These are phyloP conservation scores for Thalassophryne amazonica DNA, from an alignment of 2,797 vertebrate genomes.

Conservation along the genomic window DNA sequence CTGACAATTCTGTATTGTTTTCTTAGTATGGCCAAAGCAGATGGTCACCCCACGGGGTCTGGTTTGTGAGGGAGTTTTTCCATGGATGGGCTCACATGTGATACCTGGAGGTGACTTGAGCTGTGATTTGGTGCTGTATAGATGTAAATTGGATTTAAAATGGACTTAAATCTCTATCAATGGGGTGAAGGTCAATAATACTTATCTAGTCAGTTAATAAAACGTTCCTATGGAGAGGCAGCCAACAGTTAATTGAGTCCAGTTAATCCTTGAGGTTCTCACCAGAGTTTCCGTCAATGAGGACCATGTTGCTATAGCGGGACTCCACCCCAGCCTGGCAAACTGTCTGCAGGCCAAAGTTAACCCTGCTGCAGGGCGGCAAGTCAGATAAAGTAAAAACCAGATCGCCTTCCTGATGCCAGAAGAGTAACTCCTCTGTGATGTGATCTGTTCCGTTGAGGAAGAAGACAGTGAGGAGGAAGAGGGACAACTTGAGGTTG, in stretches of 20 bases:
- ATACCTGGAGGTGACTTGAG: too few relatives aligned
- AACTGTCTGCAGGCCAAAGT: slow-evolving; percentile 63
- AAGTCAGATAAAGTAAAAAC: slow-evolving; percentile 42
- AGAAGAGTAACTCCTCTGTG: slow-evolving; percentile 17
- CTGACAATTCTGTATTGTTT: too few relatives aligned
- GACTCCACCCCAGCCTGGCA: slow-evolving; percentile 52
- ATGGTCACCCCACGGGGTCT: too few relatives aligned
- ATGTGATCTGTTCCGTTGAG: slow-evolving; percentile 44
- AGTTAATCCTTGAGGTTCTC: neutral
- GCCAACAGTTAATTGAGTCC: neutral
- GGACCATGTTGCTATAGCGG: slow-evolving; percentile 55
- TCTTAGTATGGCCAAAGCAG: too few relatives aligned
- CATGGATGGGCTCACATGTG: too few relatives aligned
- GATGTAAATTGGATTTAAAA: too few relatives aligned
- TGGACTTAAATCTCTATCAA: too few relatives aligned
- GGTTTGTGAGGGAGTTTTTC: too few relatives aligned
- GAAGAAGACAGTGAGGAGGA: slow-evolving; percentile 60
- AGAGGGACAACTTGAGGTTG: slow-evolving; percentile 45
- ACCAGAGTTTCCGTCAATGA: slow-evolving; percentile 63
- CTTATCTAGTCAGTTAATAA: too few relatives aligned
- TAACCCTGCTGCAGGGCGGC: slow-evolving; percentile 63
- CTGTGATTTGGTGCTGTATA: too few relatives aligned
- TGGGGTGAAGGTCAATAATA: too few relatives aligned
- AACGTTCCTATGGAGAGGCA: neutral
- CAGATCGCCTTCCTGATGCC: slow-evolving; percentile 13